Conservation (phyloP, 1,140 invertebrate genomes). For the Belonocnema kinseyi region DNA sequence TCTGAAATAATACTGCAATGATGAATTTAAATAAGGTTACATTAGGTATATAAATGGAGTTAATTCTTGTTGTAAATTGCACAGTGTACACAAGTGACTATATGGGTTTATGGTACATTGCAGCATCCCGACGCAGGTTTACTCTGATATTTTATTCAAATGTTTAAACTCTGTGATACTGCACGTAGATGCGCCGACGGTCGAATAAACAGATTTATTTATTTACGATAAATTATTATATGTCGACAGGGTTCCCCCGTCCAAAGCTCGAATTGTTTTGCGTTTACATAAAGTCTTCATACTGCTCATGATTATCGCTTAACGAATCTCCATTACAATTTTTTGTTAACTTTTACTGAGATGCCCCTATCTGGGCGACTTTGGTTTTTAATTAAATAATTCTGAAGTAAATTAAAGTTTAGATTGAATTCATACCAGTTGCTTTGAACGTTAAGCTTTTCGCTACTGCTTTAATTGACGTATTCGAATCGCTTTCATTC, state of each 20-base stretch:
- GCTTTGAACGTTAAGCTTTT: slow-evolving; percentile 24
- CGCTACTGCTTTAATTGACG: slow-evolving; percentile 26
- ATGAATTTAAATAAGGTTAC: slow-evolving; percentile 14
- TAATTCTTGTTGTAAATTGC: slow-evolving; percentile 20
- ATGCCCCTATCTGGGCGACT: background rate
- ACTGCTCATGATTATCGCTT: slow-evolving; percentile 72
- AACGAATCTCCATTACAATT: slow-evolving; percentile 64
- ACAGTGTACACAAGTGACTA: slow-evolving; percentile 16
- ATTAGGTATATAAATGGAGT: slow-evolving; percentile 3
- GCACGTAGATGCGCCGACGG: slow-evolving; percentile 47
- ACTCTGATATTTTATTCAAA: slow-evolving; percentile 68
- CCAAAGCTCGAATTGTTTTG: slow-evolving; percentile 66
- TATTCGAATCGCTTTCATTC: slow-evolving; percentile 31
- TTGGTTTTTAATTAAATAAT: slow-evolving; percentile 25
- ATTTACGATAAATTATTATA: slow-evolving; percentile 72
- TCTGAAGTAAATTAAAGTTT: slow-evolving; percentile 31
- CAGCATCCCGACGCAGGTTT: slow-evolving; percentile 50
- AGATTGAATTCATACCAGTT: slow-evolving; percentile 18
- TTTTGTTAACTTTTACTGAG: slow-evolving; percentile 43
- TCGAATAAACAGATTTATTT: slow-evolving; percentile 73
- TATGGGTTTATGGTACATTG: slow-evolving; percentile 31
- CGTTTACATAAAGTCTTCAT: slow-evolving; percentile 64
- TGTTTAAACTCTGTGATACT: slow-evolving; percentile 66
- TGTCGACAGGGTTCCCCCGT: slow-evolving; percentile 59
- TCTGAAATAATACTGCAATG: background rate